phyloP scores from a whole-genome alignment of 2,113 vertebrate genomes.

The Syngnathus scovelli region DNA sequence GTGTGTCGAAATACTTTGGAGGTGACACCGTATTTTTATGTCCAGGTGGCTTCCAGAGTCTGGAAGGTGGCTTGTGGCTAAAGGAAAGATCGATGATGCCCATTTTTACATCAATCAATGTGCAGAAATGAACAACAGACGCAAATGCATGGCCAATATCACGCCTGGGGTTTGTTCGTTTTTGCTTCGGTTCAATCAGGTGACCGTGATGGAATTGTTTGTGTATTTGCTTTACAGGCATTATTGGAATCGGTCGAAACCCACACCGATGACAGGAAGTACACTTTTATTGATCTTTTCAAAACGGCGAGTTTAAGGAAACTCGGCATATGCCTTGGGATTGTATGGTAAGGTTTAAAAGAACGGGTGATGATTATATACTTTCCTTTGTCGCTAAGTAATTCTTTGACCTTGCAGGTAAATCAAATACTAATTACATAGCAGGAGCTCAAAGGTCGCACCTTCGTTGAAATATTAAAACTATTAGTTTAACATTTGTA shows the following conservation, averaged over 20 bases:
- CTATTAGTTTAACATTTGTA: background rate
- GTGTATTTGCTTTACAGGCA: constrained; percentile 39
- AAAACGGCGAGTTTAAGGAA: constrained; percentile 65
- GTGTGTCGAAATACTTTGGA: background rate
- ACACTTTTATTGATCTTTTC: constrained; percentile 64
- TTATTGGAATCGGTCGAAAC: constrained; percentile 42
- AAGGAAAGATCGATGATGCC: constrained; percentile 70
- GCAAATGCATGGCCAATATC: constrained; percentile 53
- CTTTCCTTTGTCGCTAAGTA: background rate
- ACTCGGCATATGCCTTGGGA: constrained; percentile 54
- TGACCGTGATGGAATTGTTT: background rate
- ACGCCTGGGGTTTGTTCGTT: constrained; percentile 61
- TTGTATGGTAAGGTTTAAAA: constrained; percentile 57
- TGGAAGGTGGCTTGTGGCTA: constrained; percentile 82
- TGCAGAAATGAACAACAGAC: constrained; percentile 73
- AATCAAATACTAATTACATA: background rate
- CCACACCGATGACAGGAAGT: constrained; percentile 42
- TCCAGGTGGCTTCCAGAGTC: constrained; percentile 90
- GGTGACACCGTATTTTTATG: background rate
- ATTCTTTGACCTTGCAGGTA: background rate
- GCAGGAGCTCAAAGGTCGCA: constrained; percentile 1
- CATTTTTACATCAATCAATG: constrained; percentile 75
- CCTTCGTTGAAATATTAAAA: constrained; percentile 3
- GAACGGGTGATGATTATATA: background rate
- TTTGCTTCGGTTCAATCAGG: background rate